Evolutionary conservation across 2,888 invertebrate species (phyloP).

Genomic region (Parnassius glacialis): DNA sequence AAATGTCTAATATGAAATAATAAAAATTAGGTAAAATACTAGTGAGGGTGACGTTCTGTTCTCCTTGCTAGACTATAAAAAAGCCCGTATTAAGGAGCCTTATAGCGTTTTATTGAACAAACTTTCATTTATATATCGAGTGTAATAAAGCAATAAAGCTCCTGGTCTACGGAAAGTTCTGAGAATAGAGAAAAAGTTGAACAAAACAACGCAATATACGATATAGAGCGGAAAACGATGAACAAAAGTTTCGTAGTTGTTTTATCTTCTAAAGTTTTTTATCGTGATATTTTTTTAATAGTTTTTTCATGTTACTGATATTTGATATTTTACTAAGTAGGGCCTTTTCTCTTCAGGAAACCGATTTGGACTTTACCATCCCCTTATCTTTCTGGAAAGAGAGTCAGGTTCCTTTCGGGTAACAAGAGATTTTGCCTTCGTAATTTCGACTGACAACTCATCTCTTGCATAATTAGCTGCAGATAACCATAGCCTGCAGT

Average conservation of each 20-base stretch:
- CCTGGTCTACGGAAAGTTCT: constrained; percentile 7
- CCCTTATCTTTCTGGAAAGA: too few species aligned
- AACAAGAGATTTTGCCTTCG: too few species aligned
- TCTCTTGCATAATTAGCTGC: too few species aligned
- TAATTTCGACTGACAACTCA: too few species aligned
- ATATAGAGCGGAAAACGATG: background rate
- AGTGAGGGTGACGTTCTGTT: too few species aligned
- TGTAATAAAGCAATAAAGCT: constrained; percentile 25
- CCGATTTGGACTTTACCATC: background rate
- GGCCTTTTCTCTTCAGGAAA: background rate
- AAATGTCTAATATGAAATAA: too few species aligned
- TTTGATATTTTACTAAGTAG: background rate
- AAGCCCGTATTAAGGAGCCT: too few species aligned
- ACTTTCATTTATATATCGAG: constrained; percentile 25
- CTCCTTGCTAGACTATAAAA: too few species aligned
- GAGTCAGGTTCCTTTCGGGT: too few species aligned
- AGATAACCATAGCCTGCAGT: too few species aligned
- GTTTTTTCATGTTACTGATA: background rate
- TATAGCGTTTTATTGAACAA: constrained; percentile 19
- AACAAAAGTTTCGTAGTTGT: constrained; percentile 1
- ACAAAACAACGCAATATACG: constrained; percentile 15
- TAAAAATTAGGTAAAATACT: too few species aligned
- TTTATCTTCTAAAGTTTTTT: background rate
- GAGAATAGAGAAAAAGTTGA: constrained; percentile 12
- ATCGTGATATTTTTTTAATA: background rate